These are phyloP conservation scores for Phylloscopus collybita DNA, from an alignment of 2,797 vertebrate genomes.

Conservation along the genomic window DNA sequence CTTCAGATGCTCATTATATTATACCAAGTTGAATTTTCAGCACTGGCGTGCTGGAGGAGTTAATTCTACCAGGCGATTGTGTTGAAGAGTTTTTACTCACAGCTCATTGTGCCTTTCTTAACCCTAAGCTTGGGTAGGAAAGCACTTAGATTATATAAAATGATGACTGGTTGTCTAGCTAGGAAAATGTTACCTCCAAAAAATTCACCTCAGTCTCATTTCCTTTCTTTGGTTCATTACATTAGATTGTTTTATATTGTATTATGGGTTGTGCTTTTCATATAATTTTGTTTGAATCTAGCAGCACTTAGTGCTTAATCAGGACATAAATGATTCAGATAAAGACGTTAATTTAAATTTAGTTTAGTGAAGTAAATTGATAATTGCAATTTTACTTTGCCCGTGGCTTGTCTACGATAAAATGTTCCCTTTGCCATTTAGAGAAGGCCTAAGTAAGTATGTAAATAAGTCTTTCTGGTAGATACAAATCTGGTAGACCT, in stretches of 20 bases:
- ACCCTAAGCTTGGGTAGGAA: not conserved
- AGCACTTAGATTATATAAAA: not conserved
- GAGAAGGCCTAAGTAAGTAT: not conserved
- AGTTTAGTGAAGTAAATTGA: not conserved
- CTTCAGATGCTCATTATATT: not conserved
- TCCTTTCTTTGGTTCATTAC: not conserved
- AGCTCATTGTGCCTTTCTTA: not conserved
- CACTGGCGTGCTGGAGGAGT: not conserved
- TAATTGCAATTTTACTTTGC: not conserved
- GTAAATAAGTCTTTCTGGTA: slow-evolving; percentile 2
- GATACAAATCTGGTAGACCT: not conserved
- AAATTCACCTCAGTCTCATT: not conserved
- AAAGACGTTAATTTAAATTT: not conserved
- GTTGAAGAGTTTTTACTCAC: not conserved
- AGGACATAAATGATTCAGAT: not conserved
- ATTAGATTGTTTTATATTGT: not conserved
- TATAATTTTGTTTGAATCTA: not conserved
- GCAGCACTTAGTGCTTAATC: not conserved
- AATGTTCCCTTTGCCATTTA: slow-evolving; percentile 11
- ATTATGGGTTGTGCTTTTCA: not conserved
- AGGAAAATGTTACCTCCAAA: not conserved
- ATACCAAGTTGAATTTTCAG: not conserved
- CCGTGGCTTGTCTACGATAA: slow-evolving; percentile 16
- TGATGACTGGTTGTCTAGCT: not conserved
- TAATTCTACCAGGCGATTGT: not conserved